phyloP scores from a whole-genome alignment of 2,113 vertebrate genomes.

The Acrocephalus arundinaceus region DNA sequence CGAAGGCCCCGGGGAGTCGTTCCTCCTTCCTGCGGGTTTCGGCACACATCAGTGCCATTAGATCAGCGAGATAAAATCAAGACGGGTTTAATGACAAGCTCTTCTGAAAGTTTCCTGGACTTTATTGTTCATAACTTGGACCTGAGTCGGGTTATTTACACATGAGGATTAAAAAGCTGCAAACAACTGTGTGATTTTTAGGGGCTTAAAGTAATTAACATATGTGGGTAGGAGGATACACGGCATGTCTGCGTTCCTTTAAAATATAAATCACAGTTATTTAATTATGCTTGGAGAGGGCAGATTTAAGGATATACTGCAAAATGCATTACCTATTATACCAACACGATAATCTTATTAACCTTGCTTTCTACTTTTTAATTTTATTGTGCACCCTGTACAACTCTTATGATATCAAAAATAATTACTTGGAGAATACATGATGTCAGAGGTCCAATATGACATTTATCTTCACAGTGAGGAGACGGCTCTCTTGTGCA shows the following conservation, averaged over 20 bases:
- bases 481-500: neutral
- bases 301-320: slow-evolving; percentile 71
- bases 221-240: slow-evolving; percentile 59
- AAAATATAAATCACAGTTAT: slow-evolving; percentile 67
- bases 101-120: slow-evolving; percentile 49
- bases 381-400: slow-evolving; percentile 66
- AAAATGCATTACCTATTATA: slow-evolving; percentile 70
- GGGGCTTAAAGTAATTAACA: slow-evolving; percentile 57
- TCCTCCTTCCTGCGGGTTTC: neutral
- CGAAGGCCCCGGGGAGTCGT: fast-evolving
- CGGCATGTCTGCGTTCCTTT: slow-evolving; percentile 57
- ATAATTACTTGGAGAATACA: slow-evolving; percentile 63
- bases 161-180: slow-evolving; percentile 45
- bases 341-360: slow-evolving; percentile 63
- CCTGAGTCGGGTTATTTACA: slow-evolving; percentile 32
- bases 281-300: slow-evolving; percentile 68
- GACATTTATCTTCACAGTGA: slow-evolving; percentile 62
- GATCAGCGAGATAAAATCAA: slow-evolving; percentile 14
- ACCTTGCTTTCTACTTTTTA: slow-evolving; percentile 72
- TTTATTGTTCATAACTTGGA: slow-evolving; percentile 40
- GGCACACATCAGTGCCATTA: neutral
- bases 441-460: slow-evolving; percentile 62
- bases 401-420: slow-evolving; percentile 62
- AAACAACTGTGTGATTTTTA: slow-evolving; percentile 57
- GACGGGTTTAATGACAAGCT: neutral